Percentiles rank a stretch among this genome's conserved stretches.
Evolutionary conservation across 2,797 vertebrate genomes (phyloP).

Genomic region (Hyperoplus lanceolatus): DNA sequence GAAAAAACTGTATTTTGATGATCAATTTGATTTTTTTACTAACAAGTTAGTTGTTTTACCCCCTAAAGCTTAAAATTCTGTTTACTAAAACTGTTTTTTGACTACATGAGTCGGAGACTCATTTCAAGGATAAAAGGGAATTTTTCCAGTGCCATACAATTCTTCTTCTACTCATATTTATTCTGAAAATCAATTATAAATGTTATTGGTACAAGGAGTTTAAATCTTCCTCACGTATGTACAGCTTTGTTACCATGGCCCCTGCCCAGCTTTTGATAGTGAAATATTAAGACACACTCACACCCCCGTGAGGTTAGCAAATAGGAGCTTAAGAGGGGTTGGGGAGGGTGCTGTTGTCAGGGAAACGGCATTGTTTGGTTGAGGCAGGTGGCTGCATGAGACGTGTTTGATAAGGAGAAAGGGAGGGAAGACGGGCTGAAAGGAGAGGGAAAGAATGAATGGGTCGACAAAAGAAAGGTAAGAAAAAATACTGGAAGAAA

Average conservation of each 20-base stretch:
- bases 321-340: slow-evolving; percentile 56
- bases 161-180: background rate
- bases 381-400: slow-evolving; percentile 72
- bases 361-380: slow-evolving; percentile 75
- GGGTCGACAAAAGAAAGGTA: slow-evolving; percentile 41
- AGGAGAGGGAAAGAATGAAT: slow-evolving; percentile 23
- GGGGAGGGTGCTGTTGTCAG: slow-evolving; percentile 72
- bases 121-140: background rate
- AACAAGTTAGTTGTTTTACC: background rate
- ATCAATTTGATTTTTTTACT: background rate
- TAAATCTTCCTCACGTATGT: slow-evolving; percentile 1
- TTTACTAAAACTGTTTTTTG: background rate
- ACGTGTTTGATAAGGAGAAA: slow-evolving; percentile 62
- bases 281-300: slow-evolving; percentile 53
- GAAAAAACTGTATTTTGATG: background rate
- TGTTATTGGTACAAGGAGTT: background rate
- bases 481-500: background rate
- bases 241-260: slow-evolving; percentile 59
- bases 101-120: background rate
- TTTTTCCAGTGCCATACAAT: background rate
- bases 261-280: slow-evolving; percentile 49
- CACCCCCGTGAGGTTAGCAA: slow-evolving; percentile 45
- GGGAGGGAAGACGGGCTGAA: slow-evolving; percentile 62
- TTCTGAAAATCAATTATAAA: background rate
- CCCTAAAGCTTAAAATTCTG: background rate